Conservation (phyloP, 35 echinoderm and acorn worm genomes). For the Diadema setosum region DNA sequence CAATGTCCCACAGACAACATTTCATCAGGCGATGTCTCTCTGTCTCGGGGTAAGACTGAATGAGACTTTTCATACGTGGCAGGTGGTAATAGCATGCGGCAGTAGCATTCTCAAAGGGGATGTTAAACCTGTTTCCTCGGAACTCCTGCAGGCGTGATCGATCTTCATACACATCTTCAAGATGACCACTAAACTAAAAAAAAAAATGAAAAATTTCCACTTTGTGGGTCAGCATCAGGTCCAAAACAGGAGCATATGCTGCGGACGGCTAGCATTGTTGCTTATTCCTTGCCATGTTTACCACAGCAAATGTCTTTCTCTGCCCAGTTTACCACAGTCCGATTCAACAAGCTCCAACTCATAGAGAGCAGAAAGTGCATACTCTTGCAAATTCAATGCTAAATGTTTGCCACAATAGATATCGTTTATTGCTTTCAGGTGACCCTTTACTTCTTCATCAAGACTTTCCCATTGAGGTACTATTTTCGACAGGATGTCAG, state of each 20-base stretch:
- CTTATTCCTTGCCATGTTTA: conserved; percentile 42
- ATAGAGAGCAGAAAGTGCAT: conserved; percentile 33
- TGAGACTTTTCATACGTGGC: too few relatives aligned
- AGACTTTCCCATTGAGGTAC: not conserved
- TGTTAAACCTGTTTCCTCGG: conserved; percentile 52
- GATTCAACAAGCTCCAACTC: conserved; percentile 53
- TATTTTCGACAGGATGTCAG: not conserved
- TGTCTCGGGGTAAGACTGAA: conserved; percentile 11
- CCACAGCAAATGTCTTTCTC: conserved; percentile 35
- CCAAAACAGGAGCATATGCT: conserved; percentile 51
- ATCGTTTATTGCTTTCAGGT: not conserved
- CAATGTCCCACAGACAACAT: conserved; percentile 4
- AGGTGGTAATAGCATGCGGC: too few relatives aligned
- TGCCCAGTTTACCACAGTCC: conserved; percentile 34
- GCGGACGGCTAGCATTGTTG: conserved; percentile 38
- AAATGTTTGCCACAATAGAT: conserved; percentile 35
- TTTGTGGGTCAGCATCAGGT: conserved; percentile 43
- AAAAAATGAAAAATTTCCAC: conserved; percentile 29
- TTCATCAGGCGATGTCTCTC: conserved; percentile 34
- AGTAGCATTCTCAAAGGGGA: conserved; percentile 33
- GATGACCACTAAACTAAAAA: conserved; percentile 21
- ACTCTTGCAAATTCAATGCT: conserved; percentile 36
- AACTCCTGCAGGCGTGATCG: conserved; percentile 44
- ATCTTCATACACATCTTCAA: conserved; percentile 20
- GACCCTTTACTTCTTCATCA: not conserved